phyloP scores from a whole-genome alignment of 2,797 vertebrate species.

The Hafferia zeledoni region DNA sequence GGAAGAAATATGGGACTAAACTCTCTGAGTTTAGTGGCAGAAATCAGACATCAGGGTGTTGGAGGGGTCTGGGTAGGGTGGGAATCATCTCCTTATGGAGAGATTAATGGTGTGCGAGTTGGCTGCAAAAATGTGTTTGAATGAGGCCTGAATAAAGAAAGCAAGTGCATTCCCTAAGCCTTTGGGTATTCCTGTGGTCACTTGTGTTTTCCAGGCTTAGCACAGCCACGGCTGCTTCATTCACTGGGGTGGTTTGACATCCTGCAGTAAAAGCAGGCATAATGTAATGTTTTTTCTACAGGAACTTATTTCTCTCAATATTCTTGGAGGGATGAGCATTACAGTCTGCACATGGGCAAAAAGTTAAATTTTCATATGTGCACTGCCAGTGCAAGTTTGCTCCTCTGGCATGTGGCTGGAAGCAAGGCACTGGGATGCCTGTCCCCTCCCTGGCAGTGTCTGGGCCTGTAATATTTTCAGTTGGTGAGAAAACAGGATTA shows the following conservation, averaged over 20 bases:
- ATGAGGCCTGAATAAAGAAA: neutral
- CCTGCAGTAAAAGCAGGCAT: neutral
- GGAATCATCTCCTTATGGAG: rapidly evolving
- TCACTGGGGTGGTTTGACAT: rapidly evolving
- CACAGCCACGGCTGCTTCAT: neutral
- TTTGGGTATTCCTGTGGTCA: neutral
- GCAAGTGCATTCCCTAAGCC: neutral
- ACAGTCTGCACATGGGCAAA: rapidly evolving
- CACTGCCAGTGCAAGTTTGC: rapidly evolving
- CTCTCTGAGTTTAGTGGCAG: neutral
- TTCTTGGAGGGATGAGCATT: neutral
- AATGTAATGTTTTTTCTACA: neutral
- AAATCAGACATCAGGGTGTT: rapidly evolving
- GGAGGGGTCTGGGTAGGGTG: neutral
- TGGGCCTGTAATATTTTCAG: neutral
- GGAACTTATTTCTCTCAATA: neutral
- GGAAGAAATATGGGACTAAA: neutral
- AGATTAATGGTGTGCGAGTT: neutral
- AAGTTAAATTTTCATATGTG: neutral
- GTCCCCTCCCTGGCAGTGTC: too few relatives aligned
- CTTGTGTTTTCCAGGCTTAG: neutral
- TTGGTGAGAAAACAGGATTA: neutral
- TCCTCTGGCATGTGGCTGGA: neutral
- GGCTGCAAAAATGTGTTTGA: neutral
- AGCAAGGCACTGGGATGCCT: neutral